Base-by-base conservation (phyloP, 2,888 invertebrate genomes). In the Diarsia rubi region DNA sequence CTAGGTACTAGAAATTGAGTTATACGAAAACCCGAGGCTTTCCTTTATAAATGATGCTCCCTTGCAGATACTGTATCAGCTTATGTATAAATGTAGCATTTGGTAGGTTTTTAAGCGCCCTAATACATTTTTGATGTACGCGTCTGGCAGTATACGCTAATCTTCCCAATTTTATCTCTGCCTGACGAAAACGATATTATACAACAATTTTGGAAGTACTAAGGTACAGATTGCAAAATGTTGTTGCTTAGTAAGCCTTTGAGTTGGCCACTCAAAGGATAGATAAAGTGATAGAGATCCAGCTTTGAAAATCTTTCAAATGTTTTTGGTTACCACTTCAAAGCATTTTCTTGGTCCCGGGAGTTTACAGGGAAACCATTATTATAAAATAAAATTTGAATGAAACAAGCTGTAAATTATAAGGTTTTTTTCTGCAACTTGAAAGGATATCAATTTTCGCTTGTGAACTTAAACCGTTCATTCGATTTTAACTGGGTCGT, bases 91-190 rank as follows among this genome's bases (percentile, higher is more conserved):
- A 62, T 44, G 9, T 14, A 45, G 19, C 44, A 16, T 27, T 54
- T 21, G 52, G 27, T 19, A 37, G 44, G 14, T 47, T 42, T 69
- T 73, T 44, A 54, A 64, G 21, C 59, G 42, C 16, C 62, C 21
- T 80, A 69, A 84, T 81, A 68, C 69, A 81, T 84, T 74, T 81
- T 81, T 84, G 59, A 81, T 81, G 75, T 54, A 65, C 60, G 0
- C 31, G 67, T 6, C 63, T 70, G n/a, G n/a, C 42, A 27, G 54
- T 59, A 44, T 67, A 0, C 31, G 31, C 52, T 79, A 49, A 80
- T 80, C 72, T 67, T 60, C 1, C 14, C 42, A 42, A 57, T 57
- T 24, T 70, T 59, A 77, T 71, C 57, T 70, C 62, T n/a, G 31
- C 19, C 21, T 31, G 21, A 16, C 19, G 4, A 54, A 37, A 54